These are phyloP conservation scores for Koerneria pararmatus DNA, from an alignment of 2,888 invertebrate genomes.

Conservation along the genomic window DNA sequence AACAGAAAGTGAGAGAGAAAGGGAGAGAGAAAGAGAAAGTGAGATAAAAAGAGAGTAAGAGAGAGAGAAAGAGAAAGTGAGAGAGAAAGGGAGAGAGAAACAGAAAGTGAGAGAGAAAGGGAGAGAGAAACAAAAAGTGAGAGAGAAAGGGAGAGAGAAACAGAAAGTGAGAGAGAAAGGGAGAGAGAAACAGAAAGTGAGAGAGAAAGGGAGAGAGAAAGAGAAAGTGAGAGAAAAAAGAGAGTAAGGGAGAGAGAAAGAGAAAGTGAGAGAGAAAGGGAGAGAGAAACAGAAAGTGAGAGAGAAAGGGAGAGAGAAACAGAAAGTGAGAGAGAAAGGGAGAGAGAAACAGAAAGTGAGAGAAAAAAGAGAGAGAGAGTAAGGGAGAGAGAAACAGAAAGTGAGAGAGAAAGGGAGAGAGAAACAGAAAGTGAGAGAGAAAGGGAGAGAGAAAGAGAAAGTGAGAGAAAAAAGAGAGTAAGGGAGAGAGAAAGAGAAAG, in stretches of 20 bases:
- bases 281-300: background rate
- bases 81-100: conserved; percentile 1
- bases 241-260: background rate
- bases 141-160: background rate
- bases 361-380: background rate
- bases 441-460: conserved; percentile 3
- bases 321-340: background rate
- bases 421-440: conserved; percentile 10
- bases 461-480: background rate
- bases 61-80: background rate
- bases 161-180: background rate
- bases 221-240: background rate
- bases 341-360: background rate
- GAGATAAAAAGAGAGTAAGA: background rate
- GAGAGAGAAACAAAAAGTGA: background rate
- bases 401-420: conserved; percentile 7
- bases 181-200: background rate
- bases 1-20: background rate
- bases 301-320: background rate
- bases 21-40: background rate
- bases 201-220: conserved; percentile 1
- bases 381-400: conserved; percentile 8
- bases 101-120: background rate
- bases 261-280: background rate
- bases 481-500: background rate